Percentiles rank a stretch among this genome's conserved stretches.
phyloP scores from a whole-genome alignment of 1,140 invertebrate species.

The Scaptomyza graminum region DNA sequence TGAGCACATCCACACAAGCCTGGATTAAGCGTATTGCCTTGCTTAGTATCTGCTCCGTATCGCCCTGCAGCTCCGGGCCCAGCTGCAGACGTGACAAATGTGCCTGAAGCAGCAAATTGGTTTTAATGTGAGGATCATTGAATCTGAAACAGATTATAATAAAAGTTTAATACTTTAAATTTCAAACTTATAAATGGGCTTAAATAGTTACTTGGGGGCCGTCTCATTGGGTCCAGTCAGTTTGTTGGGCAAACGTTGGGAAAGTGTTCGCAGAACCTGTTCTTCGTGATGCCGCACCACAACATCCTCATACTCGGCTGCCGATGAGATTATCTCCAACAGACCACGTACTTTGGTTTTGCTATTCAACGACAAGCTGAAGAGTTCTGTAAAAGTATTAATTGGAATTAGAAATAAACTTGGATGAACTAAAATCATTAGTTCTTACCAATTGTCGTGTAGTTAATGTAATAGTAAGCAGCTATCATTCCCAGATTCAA shows the following conservation, averaged over 20 bases:
- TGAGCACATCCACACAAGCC: constrained; percentile 99
- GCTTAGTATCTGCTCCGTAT: constrained; percentile 95
- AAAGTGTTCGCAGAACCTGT: constrained; percentile 92
- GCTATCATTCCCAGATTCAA: constrained; percentile 99
- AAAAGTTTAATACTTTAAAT: not conserved
- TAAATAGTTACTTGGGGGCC: constrained; percentile 84
- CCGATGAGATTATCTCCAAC: constrained; percentile 98
- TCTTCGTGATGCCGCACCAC: constrained; percentile 98
- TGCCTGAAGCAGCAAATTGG: constrained; percentile 97
- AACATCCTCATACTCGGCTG: constrained; percentile 97
- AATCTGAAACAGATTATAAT: constrained; percentile 86
- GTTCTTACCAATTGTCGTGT: constrained; percentile 95
- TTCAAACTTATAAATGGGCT: not conserved
- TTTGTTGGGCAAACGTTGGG: constrained; percentile 92
- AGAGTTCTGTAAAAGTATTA: constrained; percentile 90
- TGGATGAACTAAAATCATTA: not conserved
- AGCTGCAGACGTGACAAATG: constrained; percentile 97
- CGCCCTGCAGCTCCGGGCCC: constrained; percentile 97
- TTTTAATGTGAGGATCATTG: constrained; percentile 99
- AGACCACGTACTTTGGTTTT: constrained; percentile 99
- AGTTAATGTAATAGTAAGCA: constrained; percentile 99
- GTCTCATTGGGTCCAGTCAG: constrained; percentile 86
- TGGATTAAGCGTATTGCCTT: constrained; percentile 97
- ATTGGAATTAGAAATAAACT: constrained; percentile 7
- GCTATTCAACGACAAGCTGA: constrained; percentile 97